phyloP scores from a whole-genome alignment of 1,140 invertebrate species.

The Trichonephila clavata region DNA sequence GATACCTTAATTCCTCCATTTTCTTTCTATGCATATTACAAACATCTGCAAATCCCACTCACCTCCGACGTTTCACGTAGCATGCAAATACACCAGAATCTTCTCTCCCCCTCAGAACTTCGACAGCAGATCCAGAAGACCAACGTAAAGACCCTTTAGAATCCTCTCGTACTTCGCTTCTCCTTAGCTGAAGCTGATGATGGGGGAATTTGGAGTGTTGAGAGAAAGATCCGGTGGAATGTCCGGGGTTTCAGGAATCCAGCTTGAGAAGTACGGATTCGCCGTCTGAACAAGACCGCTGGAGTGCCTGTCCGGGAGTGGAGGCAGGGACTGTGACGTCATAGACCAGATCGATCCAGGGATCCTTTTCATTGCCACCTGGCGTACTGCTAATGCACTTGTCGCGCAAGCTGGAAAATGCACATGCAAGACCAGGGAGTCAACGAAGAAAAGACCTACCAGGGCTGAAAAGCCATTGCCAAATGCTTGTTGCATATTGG shows the following conservation, averaged over 20 bases:
- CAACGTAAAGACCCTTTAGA: neutral
- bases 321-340: conserved; percentile 13
- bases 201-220: neutral
- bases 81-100: neutral
- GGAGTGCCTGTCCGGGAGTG: conserved; percentile 20
- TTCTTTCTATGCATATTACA: no score
- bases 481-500: neutral
- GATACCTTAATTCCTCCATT: no score
- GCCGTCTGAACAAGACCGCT: neutral
- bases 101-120: neutral
- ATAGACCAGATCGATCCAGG: conserved; percentile 46
- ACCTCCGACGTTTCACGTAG: conserved; percentile 36
- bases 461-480: neutral
- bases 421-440: neutral
- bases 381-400: conserved; percentile 56
- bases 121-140: neutral
- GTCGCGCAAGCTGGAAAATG: conserved; percentile 38
- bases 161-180: neutral
- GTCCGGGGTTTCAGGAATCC: conserved; percentile 14
- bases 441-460: neutral
- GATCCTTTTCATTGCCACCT: conserved; percentile 43
- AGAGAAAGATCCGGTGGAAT: conserved; percentile 25
- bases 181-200: neutral
- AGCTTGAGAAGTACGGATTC: neutral
- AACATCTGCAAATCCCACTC: neutral